A percentile compares a stretch with the other conserved stretches of the same genome.
phyloP scores from a whole-genome alignment of 2,797 vertebrate species.

The Poecilia velifera region DNA sequence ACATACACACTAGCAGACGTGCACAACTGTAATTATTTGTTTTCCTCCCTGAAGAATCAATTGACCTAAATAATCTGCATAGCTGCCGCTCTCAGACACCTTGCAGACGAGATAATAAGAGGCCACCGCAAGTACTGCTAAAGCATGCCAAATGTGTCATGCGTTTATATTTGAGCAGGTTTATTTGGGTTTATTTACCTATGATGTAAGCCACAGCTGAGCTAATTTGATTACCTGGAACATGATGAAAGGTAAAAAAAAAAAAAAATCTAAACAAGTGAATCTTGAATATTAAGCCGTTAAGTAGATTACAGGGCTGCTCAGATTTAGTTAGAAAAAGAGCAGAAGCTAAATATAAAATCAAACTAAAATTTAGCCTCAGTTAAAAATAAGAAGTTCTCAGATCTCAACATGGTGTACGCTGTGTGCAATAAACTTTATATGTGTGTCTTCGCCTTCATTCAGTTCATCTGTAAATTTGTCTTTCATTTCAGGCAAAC shows the following conservation, averaged over 20 bases:
- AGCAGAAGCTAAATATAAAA: constrained; percentile 8
- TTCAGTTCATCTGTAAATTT: constrained; percentile 23
- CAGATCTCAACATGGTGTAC: constrained; percentile 3
- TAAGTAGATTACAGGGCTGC: neutral
- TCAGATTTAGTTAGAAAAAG: constrained; percentile 7
- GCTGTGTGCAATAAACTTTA: constrained; percentile 9
- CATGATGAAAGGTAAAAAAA: neutral
- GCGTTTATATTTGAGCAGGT: constrained; percentile 19
- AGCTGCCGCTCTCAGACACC: constrained; percentile 39
- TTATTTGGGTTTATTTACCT: constrained; percentile 3
- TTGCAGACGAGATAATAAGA: constrained; percentile 53
- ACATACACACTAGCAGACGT: constrained; percentile 43
- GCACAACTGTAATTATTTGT: constrained; percentile 52
- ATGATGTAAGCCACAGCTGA: constrained; percentile 2
- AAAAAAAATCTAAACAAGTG: constrained; percentile 4
- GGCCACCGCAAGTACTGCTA: constrained; percentile 20
- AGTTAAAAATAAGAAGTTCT: constrained; percentile 8
- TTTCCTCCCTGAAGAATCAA: constrained; percentile 68
- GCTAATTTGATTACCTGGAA: constrained; percentile 13
- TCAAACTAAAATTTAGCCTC: neutral
- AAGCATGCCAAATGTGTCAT: constrained; percentile 16
- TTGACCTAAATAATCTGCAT: constrained; percentile 68
- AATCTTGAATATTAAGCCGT: constrained; percentile 22
- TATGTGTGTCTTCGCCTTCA: constrained; percentile 41
- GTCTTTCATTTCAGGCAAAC: neutral